phyloP scores from a whole-genome alignment of 2,888 invertebrate genomes.

The Campaea margaritaria region DNA sequence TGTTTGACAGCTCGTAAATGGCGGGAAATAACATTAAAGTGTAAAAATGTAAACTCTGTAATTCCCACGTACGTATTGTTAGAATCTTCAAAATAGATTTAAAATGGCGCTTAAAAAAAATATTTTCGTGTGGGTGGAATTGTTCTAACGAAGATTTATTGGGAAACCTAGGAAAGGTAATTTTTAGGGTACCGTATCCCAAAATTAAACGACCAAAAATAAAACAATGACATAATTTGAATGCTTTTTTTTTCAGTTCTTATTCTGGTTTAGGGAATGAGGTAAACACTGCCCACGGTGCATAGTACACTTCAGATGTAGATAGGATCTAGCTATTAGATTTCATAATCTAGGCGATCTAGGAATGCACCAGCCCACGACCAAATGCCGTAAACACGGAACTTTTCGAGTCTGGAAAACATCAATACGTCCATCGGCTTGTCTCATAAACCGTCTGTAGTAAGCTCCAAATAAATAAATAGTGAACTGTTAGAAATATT shows the following conservation, averaged over 20 bases:
- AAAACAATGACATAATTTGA: too few relatives aligned
- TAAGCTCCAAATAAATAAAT: neutral
- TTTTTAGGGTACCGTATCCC: too few relatives aligned
- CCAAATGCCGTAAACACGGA: neutral
- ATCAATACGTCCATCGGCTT: neutral
- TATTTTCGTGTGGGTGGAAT: neutral
- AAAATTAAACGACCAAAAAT: too few relatives aligned
- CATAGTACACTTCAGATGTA: too few relatives aligned
- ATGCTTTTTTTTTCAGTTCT: too few relatives aligned
- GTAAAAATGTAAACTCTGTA: constrained; percentile 5
- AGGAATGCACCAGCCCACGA: too few relatives aligned
- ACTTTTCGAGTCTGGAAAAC: neutral
- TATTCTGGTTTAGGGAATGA: too few relatives aligned
- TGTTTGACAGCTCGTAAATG: constrained; percentile 43
- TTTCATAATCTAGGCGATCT: too few relatives aligned
- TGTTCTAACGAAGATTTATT: neutral
- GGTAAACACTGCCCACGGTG: too few relatives aligned
- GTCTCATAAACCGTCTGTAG: constrained; percentile 1
- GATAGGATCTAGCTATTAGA: too few relatives aligned
- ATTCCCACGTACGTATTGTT: constrained; percentile 10
- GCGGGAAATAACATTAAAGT: constrained; percentile 31
- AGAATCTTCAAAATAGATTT: constrained; percentile 14
- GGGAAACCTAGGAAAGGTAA: too few relatives aligned
- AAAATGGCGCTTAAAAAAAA: constrained; percentile 14
- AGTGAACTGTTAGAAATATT: neutral